Evolutionary conservation across 35 echinoderm and acorn worm genomes (phyloP).

Genomic region (Eucidaris tribuloides): DNA sequence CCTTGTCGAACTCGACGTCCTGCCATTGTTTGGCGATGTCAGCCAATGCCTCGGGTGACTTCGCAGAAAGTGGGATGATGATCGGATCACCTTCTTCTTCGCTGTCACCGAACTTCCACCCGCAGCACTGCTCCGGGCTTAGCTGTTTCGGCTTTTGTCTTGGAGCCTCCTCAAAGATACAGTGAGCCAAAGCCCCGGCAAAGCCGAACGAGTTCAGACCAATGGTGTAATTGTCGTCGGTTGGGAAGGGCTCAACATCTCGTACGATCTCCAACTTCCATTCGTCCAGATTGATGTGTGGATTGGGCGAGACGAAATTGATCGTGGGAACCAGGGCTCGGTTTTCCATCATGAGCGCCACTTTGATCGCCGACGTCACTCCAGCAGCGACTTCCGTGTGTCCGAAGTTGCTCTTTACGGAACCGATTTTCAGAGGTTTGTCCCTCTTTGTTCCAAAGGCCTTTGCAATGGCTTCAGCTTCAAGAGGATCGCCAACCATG

Average conservation of each 20-base stretch:
- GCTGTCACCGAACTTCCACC: slow-evolving; percentile 68
- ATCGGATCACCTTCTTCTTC: slow-evolving; percentile 47
- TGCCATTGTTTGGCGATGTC: slow-evolving; percentile 68
- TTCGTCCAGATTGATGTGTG: slow-evolving; percentile 58
- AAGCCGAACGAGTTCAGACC: slow-evolving; percentile 91
- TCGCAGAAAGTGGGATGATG: slow-evolving; percentile 79
- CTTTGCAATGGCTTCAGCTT: slow-evolving; percentile 80
- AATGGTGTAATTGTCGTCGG: slow-evolving; percentile 54
- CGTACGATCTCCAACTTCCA: slow-evolving; percentile 58
- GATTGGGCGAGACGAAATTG: slow-evolving; percentile 75
- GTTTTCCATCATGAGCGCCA: slow-evolving; percentile 84
- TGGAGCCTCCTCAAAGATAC: slow-evolving; percentile 86
- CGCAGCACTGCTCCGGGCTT: neutral
- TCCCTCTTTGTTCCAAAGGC: slow-evolving; percentile 34
- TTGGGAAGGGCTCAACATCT: slow-evolving; percentile 27
- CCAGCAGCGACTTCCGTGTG: slow-evolving; percentile 88
- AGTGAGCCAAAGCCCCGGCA: slow-evolving; percentile 88
- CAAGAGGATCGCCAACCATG: slow-evolving; percentile 92
- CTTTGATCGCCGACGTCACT: slow-evolving; percentile 79
- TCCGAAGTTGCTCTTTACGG: slow-evolving; percentile 93
- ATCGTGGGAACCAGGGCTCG: slow-evolving; percentile 64
- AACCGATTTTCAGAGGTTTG: slow-evolving; percentile 76
- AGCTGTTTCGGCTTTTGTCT: neutral
- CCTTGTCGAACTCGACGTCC: slow-evolving; percentile 49
- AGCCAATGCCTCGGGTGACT: slow-evolving; percentile 62